A percentile compares a stretch with the other conserved stretches of the same genome.
phyloP scores from a whole-genome alignment of 2,888 invertebrate genomes.

The Pammene fasciana region DNA sequence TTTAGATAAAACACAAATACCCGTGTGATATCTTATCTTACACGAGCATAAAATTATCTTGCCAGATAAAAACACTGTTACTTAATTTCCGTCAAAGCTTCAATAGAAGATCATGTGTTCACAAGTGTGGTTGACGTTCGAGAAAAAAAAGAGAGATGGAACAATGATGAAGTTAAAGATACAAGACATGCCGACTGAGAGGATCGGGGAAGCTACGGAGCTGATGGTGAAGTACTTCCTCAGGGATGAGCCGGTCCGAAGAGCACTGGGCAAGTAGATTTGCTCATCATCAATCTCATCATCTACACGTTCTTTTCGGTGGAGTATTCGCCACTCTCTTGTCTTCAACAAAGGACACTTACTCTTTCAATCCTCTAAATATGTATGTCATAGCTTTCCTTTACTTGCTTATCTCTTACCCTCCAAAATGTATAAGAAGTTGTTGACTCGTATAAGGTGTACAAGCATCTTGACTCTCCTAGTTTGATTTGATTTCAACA shows the following conservation, averaged over 20 bases:
- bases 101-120: neutral
- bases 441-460: no score
- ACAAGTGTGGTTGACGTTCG: conserved; percentile 16
- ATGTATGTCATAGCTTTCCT: no score
- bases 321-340: no score
- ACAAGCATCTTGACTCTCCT: no score
- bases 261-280: conserved; percentile 13
- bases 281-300: neutral
- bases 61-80: neutral
- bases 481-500: no score
- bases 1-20: no score
- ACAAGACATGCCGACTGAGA: conserved; percentile 4
- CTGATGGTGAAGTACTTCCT: neutral
- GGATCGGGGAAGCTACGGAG: neutral
- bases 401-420: no score
- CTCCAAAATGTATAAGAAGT: no score
- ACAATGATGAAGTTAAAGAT: conserved; percentile 15
- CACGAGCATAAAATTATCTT: no score
- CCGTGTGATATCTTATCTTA: no score
- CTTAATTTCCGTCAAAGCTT: neutral
- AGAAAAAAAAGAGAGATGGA: conserved; percentile 5
- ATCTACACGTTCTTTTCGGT: neutral
- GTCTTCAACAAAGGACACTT: no score
- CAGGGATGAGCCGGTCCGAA: conserved; percentile 3
- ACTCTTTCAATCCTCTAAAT: no score